Base-by-base conservation (phyloP, 2,113 vertebrate species). In the Ctenomys sociabilis region DNA sequence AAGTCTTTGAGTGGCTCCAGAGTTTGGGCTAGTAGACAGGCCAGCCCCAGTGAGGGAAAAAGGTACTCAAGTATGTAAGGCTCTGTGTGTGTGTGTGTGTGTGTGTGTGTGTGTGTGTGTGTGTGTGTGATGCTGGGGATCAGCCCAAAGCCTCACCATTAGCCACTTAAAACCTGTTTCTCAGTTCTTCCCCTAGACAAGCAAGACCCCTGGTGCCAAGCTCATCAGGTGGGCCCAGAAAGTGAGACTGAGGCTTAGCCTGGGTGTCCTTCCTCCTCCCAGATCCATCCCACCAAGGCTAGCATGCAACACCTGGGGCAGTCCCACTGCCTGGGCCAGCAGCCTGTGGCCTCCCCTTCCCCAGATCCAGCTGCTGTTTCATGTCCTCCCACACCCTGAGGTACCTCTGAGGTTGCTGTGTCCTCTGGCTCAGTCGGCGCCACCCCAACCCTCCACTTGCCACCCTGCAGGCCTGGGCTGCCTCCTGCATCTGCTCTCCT, bases 311-410 rank as follows among this genome's bases (percentile, higher is more conserved):
- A 35, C 3, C 49, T 24, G 49, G 9, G 37, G 19, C 24, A 52
- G 45, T 24, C 0, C 40, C 5, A 21, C 28, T 49, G 66, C 72
- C 64, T 63, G 17, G 24, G 0, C 8, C 2, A 30, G 30, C 8
- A 61, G 73, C 7, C 11, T 11, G 1, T 14, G 1, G 1, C 22
- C n/a, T 12, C 6, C 7, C 4, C n/a, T 32, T 22, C 12, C 3
- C 32, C 49, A 11, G 30, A 64, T 35, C 64, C n/a, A 26, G 91
- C 9, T 32, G 21, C 14, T 17, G 37, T 75, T 94, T 35, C 13
- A 28, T 26, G 63, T 45, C 64, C 85, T 13, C 43, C 9, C 16
- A 32, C 30, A 37, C 43, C 28, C 19, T 24, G 45, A 61, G 30
- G 35, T 2, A 87, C 84, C 59, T n/a, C 64, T 81, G 17, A 3